Base-by-base conservation (phyloP, 1,140 invertebrate genomes). In the Neoseiulus cucumeris region DNA sequence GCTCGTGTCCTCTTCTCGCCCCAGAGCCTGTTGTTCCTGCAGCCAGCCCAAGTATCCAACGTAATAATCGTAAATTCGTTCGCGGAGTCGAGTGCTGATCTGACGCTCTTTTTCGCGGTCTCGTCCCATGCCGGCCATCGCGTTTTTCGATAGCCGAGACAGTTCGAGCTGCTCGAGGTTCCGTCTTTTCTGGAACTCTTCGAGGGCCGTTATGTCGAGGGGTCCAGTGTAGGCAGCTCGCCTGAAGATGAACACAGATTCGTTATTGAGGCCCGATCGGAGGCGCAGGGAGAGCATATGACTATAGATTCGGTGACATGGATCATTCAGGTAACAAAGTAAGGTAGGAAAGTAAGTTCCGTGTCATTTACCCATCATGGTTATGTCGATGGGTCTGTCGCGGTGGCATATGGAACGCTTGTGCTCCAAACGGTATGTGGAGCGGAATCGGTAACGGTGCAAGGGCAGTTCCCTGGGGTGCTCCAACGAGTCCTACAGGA, bases 141-240 rank as follows among this genome's bases (percentile, higher is more conserved):
- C 51, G 33, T 12, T 59, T 25, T 59, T 59, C 14, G 51, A 25
- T 25, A 59, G 9, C 1, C 51, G 51, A 25, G 51, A 25, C 22
- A 59, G 22, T 33, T 59, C 51, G 1, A 59, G 51, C 51, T 59
- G 51, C 51, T 59, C 51, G 12, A 59, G 22, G 51, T 59, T 59
- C 17, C 51, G 51, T 20, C 51, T 59, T 59, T 59, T 59, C 9
- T 59, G 51, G 22, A 59, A 59, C 51, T 59, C 51, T 20, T 59
- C 51, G 14, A 59, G 33, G 17, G 22, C 51, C 14, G 14, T 20
- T 20, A 59, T 59, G 33, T 59, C 51, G 22, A 20, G 14, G 14
- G 33, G 33, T 6, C 33, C 33, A 39, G 33, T 9, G 33, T 39
- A 39, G 33, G 33, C 33, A 4, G 9, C 33, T 6, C 33, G 33